These are phyloP conservation scores for Lipophrys pholis DNA, from an alignment of 2,113 vertebrate species.

Conservation along the genomic window DNA sequence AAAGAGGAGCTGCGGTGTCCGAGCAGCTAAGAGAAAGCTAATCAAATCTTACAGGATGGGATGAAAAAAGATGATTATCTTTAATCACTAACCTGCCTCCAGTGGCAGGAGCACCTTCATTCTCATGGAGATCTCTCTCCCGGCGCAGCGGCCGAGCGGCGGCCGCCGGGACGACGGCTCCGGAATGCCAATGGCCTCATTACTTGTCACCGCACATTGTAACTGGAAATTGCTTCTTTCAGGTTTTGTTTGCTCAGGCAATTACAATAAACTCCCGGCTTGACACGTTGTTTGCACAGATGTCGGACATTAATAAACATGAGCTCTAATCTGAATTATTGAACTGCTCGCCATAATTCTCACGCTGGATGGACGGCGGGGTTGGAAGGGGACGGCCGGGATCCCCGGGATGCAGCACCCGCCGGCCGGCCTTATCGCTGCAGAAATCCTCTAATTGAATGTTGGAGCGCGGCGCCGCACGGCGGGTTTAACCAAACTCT, in stretches of 20 bases:
- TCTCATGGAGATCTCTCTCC: conserved; percentile 97
- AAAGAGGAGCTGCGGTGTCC: conserved; percentile 43
- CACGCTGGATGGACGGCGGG: conserved; percentile 87
- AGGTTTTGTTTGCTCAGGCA: conserved; percentile 99
- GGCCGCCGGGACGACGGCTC: conserved; percentile 82
- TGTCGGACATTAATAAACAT: conserved; percentile 99
- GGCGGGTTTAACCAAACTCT: conserved; percentile 80
- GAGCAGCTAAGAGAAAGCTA: conserved; percentile 85
- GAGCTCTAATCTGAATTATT: conserved; percentile 99
- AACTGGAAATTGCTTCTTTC: conserved; percentile 99
- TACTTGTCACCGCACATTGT: conserved; percentile 99
- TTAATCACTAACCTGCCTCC: conserved; percentile 96
- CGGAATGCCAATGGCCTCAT: conserved; percentile 99
- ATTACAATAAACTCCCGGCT: conserved; percentile 99
- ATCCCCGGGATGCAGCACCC: conserved; percentile 87
- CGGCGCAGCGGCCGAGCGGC: conserved; percentile 87
- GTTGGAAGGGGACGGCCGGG: conserved; percentile 37
- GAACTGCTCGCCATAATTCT: conserved; percentile 98
- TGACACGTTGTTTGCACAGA: conserved; percentile 99
- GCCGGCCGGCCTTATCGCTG: conserved; percentile 88
- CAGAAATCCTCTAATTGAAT: conserved; percentile 93
- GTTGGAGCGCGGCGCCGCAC: conserved; percentile 84
- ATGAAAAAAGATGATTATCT: conserved; percentile 91
- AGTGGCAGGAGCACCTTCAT: conserved; percentile 92
- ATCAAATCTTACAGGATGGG: conserved; percentile 88